Percentiles rank a stretch among this genome's conserved stretches.
phyloP scores from a whole-genome alignment of 2,113 vertebrate species.

The Sinocyclocheilus rhinocerous region DNA sequence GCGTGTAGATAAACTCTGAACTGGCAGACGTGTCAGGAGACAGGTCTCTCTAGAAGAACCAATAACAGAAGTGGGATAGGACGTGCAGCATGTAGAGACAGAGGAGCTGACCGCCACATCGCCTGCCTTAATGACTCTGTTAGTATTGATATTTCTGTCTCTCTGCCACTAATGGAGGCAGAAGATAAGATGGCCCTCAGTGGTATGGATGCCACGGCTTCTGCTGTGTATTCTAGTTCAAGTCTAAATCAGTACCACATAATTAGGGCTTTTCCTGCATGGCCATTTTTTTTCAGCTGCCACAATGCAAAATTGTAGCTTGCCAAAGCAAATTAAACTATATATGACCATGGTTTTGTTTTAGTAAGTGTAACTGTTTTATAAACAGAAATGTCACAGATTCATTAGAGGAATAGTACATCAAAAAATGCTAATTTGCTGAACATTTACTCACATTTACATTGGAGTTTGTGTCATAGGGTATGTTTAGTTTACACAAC shows the following conservation, averaged over 20 bases:
- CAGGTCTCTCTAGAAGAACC: constrained; percentile 33
- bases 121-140: constrained; percentile 56
- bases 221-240: neutral
- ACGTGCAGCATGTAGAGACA: constrained; percentile 52
- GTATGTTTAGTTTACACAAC: no score
- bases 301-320: neutral
- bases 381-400: constrained; percentile 1
- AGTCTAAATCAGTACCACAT: constrained; percentile 8
- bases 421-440: neutral
- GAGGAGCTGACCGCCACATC: constrained; percentile 37
- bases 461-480: no score
- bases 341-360: neutral
- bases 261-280: constrained; percentile 12
- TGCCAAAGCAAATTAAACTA: neutral
- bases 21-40: constrained; percentile 33
- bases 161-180: constrained; percentile 51
- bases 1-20: constrained; percentile 36
- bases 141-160: constrained; percentile 58
- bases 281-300: neutral
- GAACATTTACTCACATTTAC: neutral
- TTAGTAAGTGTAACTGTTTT: neutral
- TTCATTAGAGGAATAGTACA: neutral
- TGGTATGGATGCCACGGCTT: constrained; percentile 12
- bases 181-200: constrained; percentile 60
- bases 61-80: constrained; percentile 29